These are phyloP conservation scores for Crotalus horridus DNA, from an alignment of 2,113 vertebrate species.

Conservation along the genomic window DNA sequence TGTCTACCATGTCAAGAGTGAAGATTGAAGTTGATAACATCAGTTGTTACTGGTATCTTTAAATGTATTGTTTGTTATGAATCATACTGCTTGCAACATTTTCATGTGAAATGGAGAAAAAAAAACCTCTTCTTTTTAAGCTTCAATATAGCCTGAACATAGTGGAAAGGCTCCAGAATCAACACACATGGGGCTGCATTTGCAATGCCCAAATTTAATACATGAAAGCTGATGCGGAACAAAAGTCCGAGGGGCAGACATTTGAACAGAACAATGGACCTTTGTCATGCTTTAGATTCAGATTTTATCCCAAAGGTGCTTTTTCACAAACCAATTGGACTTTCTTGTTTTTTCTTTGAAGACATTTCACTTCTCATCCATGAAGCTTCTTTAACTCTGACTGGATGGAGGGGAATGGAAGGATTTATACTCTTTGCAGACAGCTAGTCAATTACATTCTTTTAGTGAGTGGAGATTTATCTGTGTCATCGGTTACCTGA, in stretches of 20 bases:
- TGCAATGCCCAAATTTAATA: background rate
- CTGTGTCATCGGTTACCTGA: too few relatives aligned
- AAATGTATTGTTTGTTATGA: background rate
- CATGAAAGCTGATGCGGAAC: background rate
- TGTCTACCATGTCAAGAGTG: background rate
- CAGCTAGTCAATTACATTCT: too few relatives aligned
- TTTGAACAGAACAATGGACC: too few relatives aligned
- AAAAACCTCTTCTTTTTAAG: background rate
- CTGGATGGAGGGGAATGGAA: too few relatives aligned
- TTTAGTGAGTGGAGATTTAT: too few relatives aligned
- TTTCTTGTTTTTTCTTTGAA: too few relatives aligned
- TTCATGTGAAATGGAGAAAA: background rate
- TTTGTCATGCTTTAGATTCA: background rate
- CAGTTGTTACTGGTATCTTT: background rate
- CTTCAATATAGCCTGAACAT: background rate
- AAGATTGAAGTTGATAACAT: background rate
- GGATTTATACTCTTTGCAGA: too few relatives aligned
- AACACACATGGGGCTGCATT: background rate
- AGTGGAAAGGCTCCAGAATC: background rate
- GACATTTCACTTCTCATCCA: too few relatives aligned
- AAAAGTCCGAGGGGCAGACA: background rate
- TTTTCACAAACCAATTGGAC: too few relatives aligned
- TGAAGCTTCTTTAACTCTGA: too few relatives aligned
- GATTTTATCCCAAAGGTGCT: background rate
- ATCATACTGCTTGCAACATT: background rate